phyloP scores from a whole-genome alignment of 2,797 vertebrate genomes.

The Dermochelys coriacea region DNA sequence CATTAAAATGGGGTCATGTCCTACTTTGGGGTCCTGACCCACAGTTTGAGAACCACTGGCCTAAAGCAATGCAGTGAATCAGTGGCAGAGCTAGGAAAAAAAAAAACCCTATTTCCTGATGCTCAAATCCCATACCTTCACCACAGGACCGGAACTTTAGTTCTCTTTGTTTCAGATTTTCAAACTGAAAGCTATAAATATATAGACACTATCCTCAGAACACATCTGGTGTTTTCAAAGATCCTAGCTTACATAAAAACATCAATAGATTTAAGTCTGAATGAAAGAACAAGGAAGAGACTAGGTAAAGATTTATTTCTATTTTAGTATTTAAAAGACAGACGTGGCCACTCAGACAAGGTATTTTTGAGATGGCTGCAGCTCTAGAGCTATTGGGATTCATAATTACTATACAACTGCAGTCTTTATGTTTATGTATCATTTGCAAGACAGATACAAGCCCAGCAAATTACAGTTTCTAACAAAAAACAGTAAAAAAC shows the following conservation, averaged over 20 bases:
- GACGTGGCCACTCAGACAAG: slow-evolving; percentile 11
- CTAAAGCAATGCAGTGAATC: neutral
- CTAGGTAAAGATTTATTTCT: neutral
- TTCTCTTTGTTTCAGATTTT: neutral
- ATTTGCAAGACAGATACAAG: neutral
- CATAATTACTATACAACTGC: slow-evolving; percentile 43
- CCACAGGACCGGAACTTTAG: neutral
- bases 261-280: neutral
- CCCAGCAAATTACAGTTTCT: slow-evolving; percentile 50
- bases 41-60: no score
- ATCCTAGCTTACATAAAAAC: accelerated
- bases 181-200: neutral
- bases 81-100: neutral
- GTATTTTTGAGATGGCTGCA: slow-evolving; percentile 29
- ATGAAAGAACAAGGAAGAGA: slow-evolving; percentile 32
- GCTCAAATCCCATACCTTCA: neutral
- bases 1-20: no score
- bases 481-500: slow-evolving; percentile 45
- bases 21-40: no score
- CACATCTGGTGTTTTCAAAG: slow-evolving; percentile 22
- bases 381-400: slow-evolving; percentile 31
- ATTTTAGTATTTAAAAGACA: slow-evolving; percentile 31
- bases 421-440: neutral
- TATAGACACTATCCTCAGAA: neutral
- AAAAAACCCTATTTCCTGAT: neutral